Conservation (phyloP, 2,113 vertebrate species). For the Pipa parva region DNA sequence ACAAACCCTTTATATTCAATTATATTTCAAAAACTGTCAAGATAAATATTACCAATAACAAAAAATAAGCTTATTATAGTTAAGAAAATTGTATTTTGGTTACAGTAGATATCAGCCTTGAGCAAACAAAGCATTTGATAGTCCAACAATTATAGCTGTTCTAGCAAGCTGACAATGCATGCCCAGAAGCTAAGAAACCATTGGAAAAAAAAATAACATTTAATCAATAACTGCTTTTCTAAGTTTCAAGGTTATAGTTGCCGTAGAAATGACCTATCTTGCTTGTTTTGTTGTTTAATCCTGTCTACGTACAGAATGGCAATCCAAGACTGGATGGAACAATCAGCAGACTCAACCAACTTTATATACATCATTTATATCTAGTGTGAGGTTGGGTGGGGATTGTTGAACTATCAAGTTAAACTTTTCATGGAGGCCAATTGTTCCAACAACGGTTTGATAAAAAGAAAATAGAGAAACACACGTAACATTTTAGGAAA, state of each 20-base stretch:
- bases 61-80: too few relatives aligned
- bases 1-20: too few relatives aligned
- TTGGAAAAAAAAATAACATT: constrained; percentile 32
- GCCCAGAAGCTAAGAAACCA: constrained; percentile 34
- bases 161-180: constrained; percentile 21
- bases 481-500: neutral
- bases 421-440: neutral
- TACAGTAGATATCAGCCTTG: too few relatives aligned
- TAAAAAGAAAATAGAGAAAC: neutral
- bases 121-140: constrained; percentile 8
- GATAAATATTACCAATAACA: too few relatives aligned
- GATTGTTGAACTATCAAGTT: neutral
- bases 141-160: constrained; percentile 21
- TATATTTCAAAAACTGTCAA: too few relatives aligned
- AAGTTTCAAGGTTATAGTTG: constrained; percentile 38
- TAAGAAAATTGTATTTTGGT: too few relatives aligned
- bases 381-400: neutral
- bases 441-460: neutral
- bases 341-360: neutral
- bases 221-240: constrained; percentile 42
- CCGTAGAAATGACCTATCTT: constrained; percentile 34
- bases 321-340: neutral
- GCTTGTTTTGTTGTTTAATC: constrained; percentile 5
- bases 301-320: neutral
- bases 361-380: neutral